Evolutionary conservation across 30 jellyfish, hydroid and myxozoan genomes (phyloP).

Genomic region (Phacellophora camtschatica): DNA sequence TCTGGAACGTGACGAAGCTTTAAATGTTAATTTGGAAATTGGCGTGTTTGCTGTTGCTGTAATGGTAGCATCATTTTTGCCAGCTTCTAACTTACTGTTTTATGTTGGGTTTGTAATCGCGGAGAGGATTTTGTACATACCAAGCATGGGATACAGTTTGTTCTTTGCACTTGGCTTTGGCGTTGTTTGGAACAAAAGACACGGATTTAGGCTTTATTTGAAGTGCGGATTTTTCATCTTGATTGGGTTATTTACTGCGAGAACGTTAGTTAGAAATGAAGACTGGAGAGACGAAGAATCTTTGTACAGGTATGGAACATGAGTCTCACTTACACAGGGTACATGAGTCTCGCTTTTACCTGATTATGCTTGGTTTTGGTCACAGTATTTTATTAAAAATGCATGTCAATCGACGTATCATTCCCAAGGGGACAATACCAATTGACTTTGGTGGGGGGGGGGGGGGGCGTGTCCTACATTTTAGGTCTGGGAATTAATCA

Average conservation of each 20-base stretch:
- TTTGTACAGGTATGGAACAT: constrained; percentile 67
- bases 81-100: constrained; percentile 82
- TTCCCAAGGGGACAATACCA: no score
- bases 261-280: constrained; percentile 68
- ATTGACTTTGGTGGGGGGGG: no score
- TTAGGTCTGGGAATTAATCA: no score
- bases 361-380: no score
- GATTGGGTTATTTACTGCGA: constrained; percentile 24
- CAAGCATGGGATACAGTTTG: constrained; percentile 82
- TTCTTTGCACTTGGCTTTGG: constrained; percentile 66
- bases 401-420: no score
- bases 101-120: constrained; percentile 96
- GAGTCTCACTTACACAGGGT: no score
- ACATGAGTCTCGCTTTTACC: no score
- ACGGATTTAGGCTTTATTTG: neutral
- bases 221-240: neutral
- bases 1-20: neutral
- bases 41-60: constrained; percentile 44
- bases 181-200: neutral
- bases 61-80: constrained; percentile 60
- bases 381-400: no score
- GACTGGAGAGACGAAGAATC: constrained; percentile 91
- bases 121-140: constrained; percentile 78
- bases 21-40: neutral
- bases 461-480: no score